Base-by-base conservation (phyloP, 1,140 invertebrate species). In the Gonioctena quinquepunctata region DNA sequence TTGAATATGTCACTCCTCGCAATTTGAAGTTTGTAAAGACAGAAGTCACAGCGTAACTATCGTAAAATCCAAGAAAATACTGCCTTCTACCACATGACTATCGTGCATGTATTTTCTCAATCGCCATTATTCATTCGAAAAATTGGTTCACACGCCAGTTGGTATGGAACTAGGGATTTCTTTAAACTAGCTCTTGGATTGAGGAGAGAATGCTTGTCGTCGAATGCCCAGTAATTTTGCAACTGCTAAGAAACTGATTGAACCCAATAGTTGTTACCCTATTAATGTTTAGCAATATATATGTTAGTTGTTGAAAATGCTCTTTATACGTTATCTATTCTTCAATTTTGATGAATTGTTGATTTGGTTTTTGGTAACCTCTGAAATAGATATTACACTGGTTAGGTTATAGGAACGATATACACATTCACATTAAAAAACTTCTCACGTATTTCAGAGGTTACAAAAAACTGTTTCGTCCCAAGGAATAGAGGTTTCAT, bases 201-300 rank as follows among this genome's bases (percentile, higher is more conserved):
- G n/a, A n/a, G n/a, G n/a, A n/a, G n/a, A n/a, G n/a, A n/a, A n/a
- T n/a, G n/a, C n/a, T n/a, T n/a, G n/a, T n/a, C n/a, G n/a, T n/a
- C n/a, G n/a, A n/a, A n/a, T n/a, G n/a, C n/a, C n/a, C n/a, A n/a
- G 4, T 42, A 42, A 13, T 11, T 11, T 42, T 42, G 33, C 33
- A 11, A 42, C 33, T 42, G 33, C 11, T 42, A 42, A 13, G 8
- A 42, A 42, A 42, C 3, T 42, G 11, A 42, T 42, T 11, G 33
- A 42, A 23, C 18, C 52, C 22, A 64, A 68, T 76, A 74, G 76
- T 73, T 70, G 74, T 75, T 56, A 64, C 56, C 66, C 68, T 74
- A 42, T 42, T 76, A 74, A 77, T 76, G 74, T 76, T 66, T 77
- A 77, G 76, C 76, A 75, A 76, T 76, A 70, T 70, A 76, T 69